A percentile compares a stretch with the other conserved stretches of the same genome.
Evolutionary conservation across 2,888 invertebrate genomes (phyloP).

Genomic region (Furcula furcula): DNA sequence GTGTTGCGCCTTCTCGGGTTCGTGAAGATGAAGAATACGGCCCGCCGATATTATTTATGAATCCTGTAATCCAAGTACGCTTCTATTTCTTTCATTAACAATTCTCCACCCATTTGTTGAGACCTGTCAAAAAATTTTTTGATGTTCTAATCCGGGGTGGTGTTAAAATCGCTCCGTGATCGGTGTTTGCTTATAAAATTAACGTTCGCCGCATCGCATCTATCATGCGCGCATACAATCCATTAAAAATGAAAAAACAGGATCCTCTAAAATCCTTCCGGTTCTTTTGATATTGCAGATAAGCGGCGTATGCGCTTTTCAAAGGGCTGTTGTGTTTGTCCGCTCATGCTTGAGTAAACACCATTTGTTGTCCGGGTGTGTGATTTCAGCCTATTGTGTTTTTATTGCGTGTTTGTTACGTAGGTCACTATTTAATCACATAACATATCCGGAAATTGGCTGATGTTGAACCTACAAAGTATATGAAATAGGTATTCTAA

Average conservation of each 20-base stretch:
- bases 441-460: conserved; percentile 51
- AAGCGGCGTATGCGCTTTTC: conserved; percentile 53
- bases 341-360: conserved; percentile 62
- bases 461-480: conserved; percentile 14
- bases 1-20: conserved; percentile 51
- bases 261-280: conserved; percentile 64
- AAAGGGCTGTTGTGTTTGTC: conserved; percentile 61
- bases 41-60: conserved; percentile 8
- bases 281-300: conserved; percentile 59
- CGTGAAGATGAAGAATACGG: conserved; percentile 33
- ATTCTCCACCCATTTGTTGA: conserved; percentile 22
- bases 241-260: conserved; percentile 35
- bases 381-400: conserved; percentile 60
- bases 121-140: conserved; percentile 22
- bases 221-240: too few species aligned
- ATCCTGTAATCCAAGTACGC: conserved; percentile 2
- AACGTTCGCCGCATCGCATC: conserved; percentile 36
- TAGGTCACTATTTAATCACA: conserved; percentile 51
- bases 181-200: conserved; percentile 48
- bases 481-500: too few species aligned
- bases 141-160: conserved; percentile 17
- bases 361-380: conserved; percentile 55
- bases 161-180: conserved; percentile 22
- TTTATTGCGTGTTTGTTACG: conserved; percentile 38
- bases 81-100: conserved; percentile 14